Evolutionary conservation across 2,113 vertebrate species (phyloP).

Genomic region (Tragelaphus scriptus): DNA sequence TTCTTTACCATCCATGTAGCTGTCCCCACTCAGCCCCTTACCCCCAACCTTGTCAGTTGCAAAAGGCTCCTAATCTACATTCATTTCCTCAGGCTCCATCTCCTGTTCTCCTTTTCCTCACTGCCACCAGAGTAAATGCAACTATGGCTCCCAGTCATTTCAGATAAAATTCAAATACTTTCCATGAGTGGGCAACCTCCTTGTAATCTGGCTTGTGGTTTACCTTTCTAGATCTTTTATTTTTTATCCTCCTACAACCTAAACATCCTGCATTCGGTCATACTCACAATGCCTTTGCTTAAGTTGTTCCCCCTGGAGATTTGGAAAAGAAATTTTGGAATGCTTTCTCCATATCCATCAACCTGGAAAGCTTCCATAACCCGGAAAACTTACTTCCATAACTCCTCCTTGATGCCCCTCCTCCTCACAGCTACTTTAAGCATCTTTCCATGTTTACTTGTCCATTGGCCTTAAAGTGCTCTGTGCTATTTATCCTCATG

Average conservation of each 20-base stretch:
- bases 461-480: too few species aligned
- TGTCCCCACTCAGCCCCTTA: neutral
- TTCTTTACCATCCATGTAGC: neutral
- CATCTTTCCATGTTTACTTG: neutral
- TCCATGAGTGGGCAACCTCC: neutral
- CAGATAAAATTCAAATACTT: neutral
- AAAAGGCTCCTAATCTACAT: too few species aligned
- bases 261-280: neutral
- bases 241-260: neutral
- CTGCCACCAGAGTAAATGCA: accelerated
- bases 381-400: neutral
- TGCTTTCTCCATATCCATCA: neutral
- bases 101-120: neutral
- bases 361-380: neutral
- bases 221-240: neutral
- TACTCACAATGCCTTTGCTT: neutral
- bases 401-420: neutral
- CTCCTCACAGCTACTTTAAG: neutral
- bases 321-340: neutral
- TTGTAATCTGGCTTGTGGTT: neutral
- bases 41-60: too few species aligned
- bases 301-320: neutral
- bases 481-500: neutral
- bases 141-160: neutral
- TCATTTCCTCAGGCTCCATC: too few species aligned